These are phyloP conservation scores for Leptestheria dahalacensis DNA, from an alignment of 1,140 invertebrate genomes.

Conservation along the genomic window DNA sequence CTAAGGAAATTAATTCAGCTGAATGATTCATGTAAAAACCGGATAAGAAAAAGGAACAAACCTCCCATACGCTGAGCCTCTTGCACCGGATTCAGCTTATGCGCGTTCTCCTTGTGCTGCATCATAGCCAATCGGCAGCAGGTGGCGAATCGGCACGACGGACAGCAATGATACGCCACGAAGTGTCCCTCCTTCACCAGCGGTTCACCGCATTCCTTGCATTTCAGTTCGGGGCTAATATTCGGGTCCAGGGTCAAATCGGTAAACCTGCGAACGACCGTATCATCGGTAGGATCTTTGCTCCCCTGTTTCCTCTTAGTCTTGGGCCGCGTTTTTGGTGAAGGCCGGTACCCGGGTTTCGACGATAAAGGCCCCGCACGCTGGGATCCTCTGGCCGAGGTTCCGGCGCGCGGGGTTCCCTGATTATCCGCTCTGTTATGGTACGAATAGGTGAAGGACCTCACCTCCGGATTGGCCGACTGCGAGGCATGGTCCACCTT, in stretches of 20 bases:
- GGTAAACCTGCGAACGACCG: not conserved
- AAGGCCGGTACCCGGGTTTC: not conserved
- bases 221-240: slow-evolving; percentile 21
- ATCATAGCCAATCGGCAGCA: slow-evolving; percentile 57
- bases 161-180: slow-evolving; percentile 49
- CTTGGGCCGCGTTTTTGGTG: not conserved
- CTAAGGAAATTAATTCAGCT: no score
- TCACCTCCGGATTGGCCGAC: not conserved
- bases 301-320: not conserved
- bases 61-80: slow-evolving; percentile 15
- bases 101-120: slow-evolving; percentile 38
- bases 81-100: slow-evolving; percentile 3
- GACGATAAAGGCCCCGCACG: not conserved
- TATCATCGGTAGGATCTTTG: not conserved
- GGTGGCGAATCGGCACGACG: slow-evolving; percentile 55
- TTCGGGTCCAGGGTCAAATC: not conserved
- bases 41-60: not conserved
- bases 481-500: not conserved
- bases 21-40: no score
- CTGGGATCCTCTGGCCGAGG: no score
- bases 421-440: not conserved
- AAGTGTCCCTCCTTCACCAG: slow-evolving; percentile 47
- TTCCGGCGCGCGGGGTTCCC: not conserved
- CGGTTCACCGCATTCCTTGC: slow-evolving; percentile 51
- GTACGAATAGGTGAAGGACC: not conserved